A percentile compares a stretch with the other conserved stretches of the same genome.
phyloP scores from a whole-genome alignment of 2,797 vertebrate species.

The Caiman crocodilus region DNA sequence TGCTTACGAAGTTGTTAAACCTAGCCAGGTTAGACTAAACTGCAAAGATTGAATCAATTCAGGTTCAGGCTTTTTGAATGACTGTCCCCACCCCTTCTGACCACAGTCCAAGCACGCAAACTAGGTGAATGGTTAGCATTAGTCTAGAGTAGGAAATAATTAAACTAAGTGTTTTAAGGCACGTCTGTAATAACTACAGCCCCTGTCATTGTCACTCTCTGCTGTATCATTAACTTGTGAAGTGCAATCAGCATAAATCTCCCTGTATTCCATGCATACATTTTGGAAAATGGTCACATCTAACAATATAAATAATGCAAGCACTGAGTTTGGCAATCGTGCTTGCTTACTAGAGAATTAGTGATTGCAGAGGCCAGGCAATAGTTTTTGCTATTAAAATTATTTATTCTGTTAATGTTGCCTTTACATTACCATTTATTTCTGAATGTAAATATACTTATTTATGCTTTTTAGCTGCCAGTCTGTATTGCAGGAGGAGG shows the following conservation, averaged over 20 bases:
- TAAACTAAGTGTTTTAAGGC: not conserved
- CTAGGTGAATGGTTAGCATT: not conserved
- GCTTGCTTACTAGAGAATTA: not conserved
- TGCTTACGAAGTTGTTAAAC: too few species aligned
- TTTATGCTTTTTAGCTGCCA: constrained; percentile 1
- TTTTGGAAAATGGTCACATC: not conserved
- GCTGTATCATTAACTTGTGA: not conserved
- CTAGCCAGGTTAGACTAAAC: too few species aligned
- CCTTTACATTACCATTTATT: constrained; percentile 33
- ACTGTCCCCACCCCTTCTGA: not conserved
- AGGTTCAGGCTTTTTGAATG: too few species aligned
- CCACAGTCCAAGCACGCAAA: not conserved
- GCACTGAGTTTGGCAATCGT: not conserved
- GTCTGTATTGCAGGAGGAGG: not conserved
- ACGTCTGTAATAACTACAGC: not conserved
- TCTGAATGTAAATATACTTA: not conserved
- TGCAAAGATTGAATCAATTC: too few species aligned
- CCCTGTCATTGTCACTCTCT: not conserved
- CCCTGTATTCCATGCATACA: not conserved
- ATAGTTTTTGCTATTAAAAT: constrained; percentile 10
- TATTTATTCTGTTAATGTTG: constrained; percentile 17
- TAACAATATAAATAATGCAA: not conserved
- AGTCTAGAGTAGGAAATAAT: not conserved
- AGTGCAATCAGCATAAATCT: not conserved
- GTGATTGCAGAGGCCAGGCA: not conserved